Evolutionary conservation across 2,888 invertebrate genomes (phyloP).

Genomic region (Euzetes globulus): DNA sequence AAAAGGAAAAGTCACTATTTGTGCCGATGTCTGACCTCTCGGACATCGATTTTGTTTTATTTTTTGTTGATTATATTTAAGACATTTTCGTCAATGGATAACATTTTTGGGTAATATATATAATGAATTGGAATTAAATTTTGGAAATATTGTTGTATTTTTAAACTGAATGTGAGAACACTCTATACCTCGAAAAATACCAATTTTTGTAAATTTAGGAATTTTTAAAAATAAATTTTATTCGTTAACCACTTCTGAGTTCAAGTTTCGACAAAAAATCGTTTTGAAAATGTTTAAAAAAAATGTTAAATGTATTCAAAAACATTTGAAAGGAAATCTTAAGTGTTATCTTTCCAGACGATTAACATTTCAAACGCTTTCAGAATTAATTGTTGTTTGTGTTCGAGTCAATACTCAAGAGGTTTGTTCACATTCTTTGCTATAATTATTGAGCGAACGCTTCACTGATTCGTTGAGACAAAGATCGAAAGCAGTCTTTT

Average conservation of each 20-base stretch:
- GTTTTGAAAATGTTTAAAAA: no score
- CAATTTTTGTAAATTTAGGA: background rate
- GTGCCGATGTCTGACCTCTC: background rate
- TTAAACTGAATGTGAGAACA: background rate
- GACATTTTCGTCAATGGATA: no score
- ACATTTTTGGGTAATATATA: no score
- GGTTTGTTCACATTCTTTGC: conserved; percentile 3
- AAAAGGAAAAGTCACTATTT: conserved; percentile 55
- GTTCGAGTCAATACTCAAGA: background rate
- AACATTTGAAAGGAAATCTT: background rate
- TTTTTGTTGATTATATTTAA: no score
- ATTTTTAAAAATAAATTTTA: background rate
- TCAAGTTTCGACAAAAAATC: no score
- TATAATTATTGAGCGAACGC: conserved; percentile 27
- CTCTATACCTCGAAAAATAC: no score
- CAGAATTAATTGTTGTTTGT: background rate
- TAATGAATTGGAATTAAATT: background rate
- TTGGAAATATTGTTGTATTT: background rate
- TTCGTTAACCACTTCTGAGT: background rate
- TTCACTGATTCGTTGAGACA: conserved; percentile 23
- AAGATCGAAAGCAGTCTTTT: conserved; percentile 23
- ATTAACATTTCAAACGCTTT: background rate
- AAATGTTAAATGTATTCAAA: background rate
- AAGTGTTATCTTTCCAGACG: background rate
- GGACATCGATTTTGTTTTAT: no score